Conservation (phyloP, 1,140 invertebrate genomes). For the roundworm (Caenorhabditis elegans) region WBcel235 BX284603.4:4652501-4653000, state of each 20-base stretch:
- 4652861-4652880: neutral
- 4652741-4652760: slow-evolving; percentile 11
- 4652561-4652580: too few species aligned
- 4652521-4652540: too few species aligned
- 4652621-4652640: too few species aligned
- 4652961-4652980: slow-evolving; percentile 28
- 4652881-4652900: neutral
- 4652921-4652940: neutral
- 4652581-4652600: too few species aligned
- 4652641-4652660: too few species aligned
- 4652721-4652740: neutral
- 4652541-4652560: too few species aligned
- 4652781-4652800: neutral
- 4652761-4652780: slow-evolving; percentile 21
- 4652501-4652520: too few species aligned
- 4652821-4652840: too few species aligned
- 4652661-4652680: too few species aligned
- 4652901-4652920: slow-evolving; percentile 33
- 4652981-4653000: slow-evolving; percentile 16
- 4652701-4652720: slow-evolving; percentile 18
- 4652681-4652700: slow-evolving; percentile 21
- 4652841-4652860: too few species aligned
- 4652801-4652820: neutral
- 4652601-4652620: too few species aligned
- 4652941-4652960: slow-evolving; percentile 4